phyloP scores from a whole-genome alignment of 1,140 invertebrate species.

The Calycopis cecrops region DNA sequence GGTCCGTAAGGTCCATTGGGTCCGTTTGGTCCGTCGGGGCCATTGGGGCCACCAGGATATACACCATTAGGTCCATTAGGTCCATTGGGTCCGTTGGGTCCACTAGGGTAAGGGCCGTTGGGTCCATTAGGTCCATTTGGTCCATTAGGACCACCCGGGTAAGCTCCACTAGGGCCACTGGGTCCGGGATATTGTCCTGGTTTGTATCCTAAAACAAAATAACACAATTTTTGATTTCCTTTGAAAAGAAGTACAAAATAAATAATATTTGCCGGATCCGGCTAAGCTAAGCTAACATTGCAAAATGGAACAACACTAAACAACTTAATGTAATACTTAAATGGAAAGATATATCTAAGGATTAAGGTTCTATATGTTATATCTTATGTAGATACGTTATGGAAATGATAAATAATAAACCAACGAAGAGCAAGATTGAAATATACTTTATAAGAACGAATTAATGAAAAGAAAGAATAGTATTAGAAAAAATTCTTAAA shows the following conservation, averaged over 20 bases:
- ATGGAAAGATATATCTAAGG: too few relatives aligned
- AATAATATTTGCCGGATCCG: too few relatives aligned
- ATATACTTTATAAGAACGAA: too few relatives aligned
- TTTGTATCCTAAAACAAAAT: conserved; percentile 11
- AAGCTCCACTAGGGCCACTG: conserved; percentile 27
- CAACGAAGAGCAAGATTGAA: too few relatives aligned
- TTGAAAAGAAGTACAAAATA: not conserved
- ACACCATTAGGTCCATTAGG: conserved; percentile 27
- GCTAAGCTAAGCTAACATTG: too few relatives aligned
- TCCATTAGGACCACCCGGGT: conserved; percentile 11
- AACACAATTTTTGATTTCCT: not conserved
- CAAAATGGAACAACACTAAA: too few relatives aligned
- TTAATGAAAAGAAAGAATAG: too few relatives aligned
- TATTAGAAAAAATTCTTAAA: too few relatives aligned
- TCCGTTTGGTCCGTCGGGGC: conserved; percentile 59
- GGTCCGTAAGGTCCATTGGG: conserved; percentile 28
- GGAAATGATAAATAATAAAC: too few relatives aligned
- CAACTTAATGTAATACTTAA: too few relatives aligned
- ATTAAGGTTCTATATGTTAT: too few relatives aligned
- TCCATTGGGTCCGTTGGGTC: conserved; percentile 65
- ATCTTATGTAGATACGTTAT: too few relatives aligned
- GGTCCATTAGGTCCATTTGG: conserved; percentile 6
- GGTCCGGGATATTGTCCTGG: conserved; percentile 23
- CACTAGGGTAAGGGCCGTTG: conserved; percentile 63
- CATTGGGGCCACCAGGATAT: conserved; percentile 76